Conservation (phyloP, 1,140 invertebrate species). For the Achatina immaculata region DNA sequence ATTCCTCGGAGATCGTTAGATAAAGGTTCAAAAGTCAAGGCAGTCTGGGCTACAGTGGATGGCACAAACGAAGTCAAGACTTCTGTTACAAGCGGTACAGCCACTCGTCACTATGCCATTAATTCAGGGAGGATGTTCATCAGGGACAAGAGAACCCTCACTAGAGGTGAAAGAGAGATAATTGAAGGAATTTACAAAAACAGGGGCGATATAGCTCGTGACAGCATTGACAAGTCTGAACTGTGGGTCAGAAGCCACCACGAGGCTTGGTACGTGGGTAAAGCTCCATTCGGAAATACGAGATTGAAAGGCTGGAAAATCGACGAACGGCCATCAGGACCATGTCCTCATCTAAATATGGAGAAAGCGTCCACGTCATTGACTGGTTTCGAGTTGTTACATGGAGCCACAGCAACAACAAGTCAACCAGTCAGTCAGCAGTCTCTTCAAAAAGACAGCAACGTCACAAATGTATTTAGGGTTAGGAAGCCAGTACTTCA, state of each 20-base stretch:
- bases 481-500: not conserved
- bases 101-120: not conserved
- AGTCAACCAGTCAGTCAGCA: no score
- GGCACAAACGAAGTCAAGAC: not conserved
- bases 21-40: not conserved
- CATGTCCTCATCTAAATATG: constrained; percentile 35
- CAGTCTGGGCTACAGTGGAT: not conserved
- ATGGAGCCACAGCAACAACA: constrained; percentile 1
- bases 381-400: not conserved
- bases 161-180: constrained; percentile 65
- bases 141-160: constrained; percentile 59
- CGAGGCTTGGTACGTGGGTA: constrained; percentile 63
- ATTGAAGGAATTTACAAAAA: constrained; percentile 65
- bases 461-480: not conserved
- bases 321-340: constrained; percentile 37
- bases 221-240: constrained; percentile 23
- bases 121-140: constrained; percentile 62
- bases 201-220: constrained; percentile 50
- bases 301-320: constrained; percentile 16
- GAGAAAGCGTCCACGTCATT: not conserved
- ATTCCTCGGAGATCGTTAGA: constrained; percentile 32
- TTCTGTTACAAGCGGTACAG: not conserved
- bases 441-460: constrained; percentile 5
- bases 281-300: constrained; percentile 37
- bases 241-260: constrained; percentile 55